Evolutionary conservation across 2,797 vertebrate species (phyloP).

Genomic region (Lepilemur septentrionalis): DNA sequence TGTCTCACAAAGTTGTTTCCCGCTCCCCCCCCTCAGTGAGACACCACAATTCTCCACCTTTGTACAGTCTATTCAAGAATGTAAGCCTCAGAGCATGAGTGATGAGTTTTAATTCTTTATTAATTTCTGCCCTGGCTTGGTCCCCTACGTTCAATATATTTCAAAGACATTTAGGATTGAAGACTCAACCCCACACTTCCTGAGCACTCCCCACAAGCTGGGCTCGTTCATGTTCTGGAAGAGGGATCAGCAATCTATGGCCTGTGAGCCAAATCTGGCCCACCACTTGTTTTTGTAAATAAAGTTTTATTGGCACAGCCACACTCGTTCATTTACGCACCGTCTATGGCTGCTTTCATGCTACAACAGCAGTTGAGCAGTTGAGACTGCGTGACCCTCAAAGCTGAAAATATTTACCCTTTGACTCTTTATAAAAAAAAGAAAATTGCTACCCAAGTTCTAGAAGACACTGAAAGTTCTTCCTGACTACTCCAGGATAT

Average conservation of each 20-base stretch:
- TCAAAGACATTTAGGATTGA: neutral
- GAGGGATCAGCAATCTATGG: neutral
- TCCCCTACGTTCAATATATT: neutral
- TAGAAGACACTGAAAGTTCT: neutral
- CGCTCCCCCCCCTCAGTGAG: accelerated
- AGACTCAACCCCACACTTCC: neutral
- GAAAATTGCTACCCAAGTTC: neutral
- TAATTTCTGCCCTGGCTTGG: neutral
- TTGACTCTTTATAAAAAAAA: neutral
- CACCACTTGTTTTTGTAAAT: neutral
- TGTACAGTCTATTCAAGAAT: neutral
- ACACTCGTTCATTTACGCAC: neutral
- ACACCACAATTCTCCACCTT: neutral
- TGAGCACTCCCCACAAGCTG: accelerated
- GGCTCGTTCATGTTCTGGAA: neutral
- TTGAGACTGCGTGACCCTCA: neutral
- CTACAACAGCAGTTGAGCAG: neutral
- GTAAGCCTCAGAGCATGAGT: neutral
- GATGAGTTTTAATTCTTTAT: neutral
- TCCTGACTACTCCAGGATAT: neutral
- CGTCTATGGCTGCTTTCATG: neutral
- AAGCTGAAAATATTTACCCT: neutral
- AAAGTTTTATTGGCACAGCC: neutral
- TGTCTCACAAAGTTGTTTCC: neutral
- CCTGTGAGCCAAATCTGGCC: neutral